Base-by-base conservation (phyloP, 2,113 vertebrate genomes). In the Agapornis roseicollis region DNA sequence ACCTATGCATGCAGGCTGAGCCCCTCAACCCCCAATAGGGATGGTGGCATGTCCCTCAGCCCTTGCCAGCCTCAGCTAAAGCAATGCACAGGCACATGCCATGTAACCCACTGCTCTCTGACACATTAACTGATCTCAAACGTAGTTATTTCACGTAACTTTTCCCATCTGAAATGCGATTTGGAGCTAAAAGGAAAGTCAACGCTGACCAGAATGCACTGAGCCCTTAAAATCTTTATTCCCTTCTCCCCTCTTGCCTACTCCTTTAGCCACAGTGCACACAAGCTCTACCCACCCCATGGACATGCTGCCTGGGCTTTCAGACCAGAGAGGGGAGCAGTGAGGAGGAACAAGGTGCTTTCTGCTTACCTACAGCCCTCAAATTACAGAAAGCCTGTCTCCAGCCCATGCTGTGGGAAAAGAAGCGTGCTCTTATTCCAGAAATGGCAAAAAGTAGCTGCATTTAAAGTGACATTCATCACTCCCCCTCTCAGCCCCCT, bases 131-230 rank as follows among this genome's bases (percentile, higher is more conserved):
- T 1, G 16, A 35, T 2, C 60, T n/a, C 49, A 35, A 28, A 47
- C 11, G 68, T 42, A 24, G 22, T n/a, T 58, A 7, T 33, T 78
- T 17, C 88, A 13, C 13, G 0, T 2, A 66, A 9, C 88, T 81
- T 28, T 27, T 52, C 39, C 55, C 16, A 0, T 17, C 12, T 11
- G 28, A 31, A 56, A 44, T 8, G 68, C 1, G 31, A 4, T 3
- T 23, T 80, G 35, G 24, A 80, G 28, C 74, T 24, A n/a, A 2
- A 27, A 37, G 86, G 42, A 25, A 78, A 85, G 81, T 4, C 61
- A 8, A 2, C 0, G 2, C 73, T 52, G 44, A 69, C 13, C 24
- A 68, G 23, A 2, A 4, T 60, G 46, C n/a, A 14, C 14, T 0
- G 33, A 24, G 9, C 16, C 47, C 63, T 37, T 11, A 4, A 6